A percentile compares a stretch with the other conserved stretches of the same genome.
Evolutionary conservation across 1,140 invertebrate species (phyloP).

Genomic region (Pentalonia nigronervosa): DNA sequence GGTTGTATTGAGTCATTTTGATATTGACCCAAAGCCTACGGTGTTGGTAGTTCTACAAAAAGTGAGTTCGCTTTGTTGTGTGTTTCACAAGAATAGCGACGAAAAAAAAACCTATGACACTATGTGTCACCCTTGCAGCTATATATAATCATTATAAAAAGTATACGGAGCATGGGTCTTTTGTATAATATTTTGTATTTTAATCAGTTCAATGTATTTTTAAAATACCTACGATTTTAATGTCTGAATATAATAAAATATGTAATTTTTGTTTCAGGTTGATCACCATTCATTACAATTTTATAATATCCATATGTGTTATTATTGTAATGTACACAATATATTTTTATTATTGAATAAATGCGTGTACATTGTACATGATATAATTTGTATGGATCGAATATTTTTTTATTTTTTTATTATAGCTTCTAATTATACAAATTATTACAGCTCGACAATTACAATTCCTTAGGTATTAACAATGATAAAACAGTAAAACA

Average conservation of each 20-base stretch:
- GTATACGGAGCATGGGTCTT: neutral
- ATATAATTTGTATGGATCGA: neutral
- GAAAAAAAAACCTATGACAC: neutral
- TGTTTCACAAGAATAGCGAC: neutral
- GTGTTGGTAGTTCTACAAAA: neutral
- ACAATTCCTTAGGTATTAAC: no score
- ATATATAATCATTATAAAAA: no score
- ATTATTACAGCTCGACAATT: no score
- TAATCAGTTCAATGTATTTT: neutral
- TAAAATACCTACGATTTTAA: neutral
- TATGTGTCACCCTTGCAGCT: neutral
- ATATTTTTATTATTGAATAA: neutral
- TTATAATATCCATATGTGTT: neutral
- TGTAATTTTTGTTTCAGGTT: constrained; percentile 41
- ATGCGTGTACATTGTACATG: neutral
- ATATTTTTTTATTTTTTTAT: no score
- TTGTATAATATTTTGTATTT: neutral
- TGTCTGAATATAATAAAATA: neutral
- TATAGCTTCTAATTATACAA: no score
- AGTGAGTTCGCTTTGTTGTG: neutral
- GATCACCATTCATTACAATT: constrained; percentile 49
- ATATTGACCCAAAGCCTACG: neutral
- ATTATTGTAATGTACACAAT: neutral
- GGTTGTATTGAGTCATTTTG: neutral
- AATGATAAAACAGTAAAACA: no score